Percentiles rank a stretch among this genome's conserved stretches.
Conservation (phyloP, 92 coral and sea anemone genomes). For the Palythoa heliodiscus region DNA sequence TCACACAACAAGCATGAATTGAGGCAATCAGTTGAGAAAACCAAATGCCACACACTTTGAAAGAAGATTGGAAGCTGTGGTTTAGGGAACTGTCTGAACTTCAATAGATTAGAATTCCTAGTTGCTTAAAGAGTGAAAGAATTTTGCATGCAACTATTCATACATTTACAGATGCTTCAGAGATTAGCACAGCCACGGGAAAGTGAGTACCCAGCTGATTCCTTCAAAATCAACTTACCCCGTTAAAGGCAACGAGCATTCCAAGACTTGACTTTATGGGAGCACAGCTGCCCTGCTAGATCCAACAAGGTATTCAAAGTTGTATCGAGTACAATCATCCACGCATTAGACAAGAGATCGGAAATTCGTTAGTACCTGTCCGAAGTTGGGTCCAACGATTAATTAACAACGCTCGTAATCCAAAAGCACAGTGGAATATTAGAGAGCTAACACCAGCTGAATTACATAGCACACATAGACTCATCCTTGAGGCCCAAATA, state of each 20-base stretch:
- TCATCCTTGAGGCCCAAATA: not conserved
- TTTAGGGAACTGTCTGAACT: slow-evolving; percentile 18
- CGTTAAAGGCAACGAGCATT: not conserved
- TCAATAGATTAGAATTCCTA: slow-evolving; percentile 16
- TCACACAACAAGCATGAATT: no score
- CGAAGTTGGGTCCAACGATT: not conserved
- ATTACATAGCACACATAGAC: not conserved
- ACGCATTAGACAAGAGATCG: no score
- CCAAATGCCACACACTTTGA: not conserved
- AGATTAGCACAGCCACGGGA: not conserved
- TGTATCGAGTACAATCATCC: no score
- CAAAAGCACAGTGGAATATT: not conserved
- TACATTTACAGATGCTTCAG: slow-evolving; percentile 51
- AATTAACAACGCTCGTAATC: not conserved
- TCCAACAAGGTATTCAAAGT: no score
- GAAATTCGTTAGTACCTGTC: no score
- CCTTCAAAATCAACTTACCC: not conserved
- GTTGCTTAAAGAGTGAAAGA: no score
- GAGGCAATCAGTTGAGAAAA: not conserved
- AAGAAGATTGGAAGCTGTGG: no score
- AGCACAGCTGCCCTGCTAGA: no score
- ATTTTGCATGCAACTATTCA: no score
- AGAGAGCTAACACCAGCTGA: not conserved
- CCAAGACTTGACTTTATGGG: no score
- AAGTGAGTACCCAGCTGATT: not conserved